Evolutionary conservation across 2,888 invertebrate species (phyloP).

Genomic region (Leptinotarsa haldemani): DNA sequence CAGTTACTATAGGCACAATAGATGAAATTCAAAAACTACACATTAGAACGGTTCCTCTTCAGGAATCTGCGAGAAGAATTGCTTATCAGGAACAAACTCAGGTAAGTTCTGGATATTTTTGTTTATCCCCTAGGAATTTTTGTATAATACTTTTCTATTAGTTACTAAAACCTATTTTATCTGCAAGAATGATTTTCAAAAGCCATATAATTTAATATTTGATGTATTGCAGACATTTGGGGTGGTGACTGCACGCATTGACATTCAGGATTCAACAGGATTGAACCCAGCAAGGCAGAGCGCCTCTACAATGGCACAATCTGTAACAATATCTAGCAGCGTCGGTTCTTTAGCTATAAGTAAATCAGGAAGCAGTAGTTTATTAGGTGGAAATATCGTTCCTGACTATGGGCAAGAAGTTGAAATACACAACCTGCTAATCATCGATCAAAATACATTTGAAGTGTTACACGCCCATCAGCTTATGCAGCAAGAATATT

Average conservation of each 20-base stretch:
- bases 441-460: conserved; percentile 97
- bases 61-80: conserved; percentile 94
- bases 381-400: conserved; percentile 55
- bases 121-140: background rate
- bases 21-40: conserved; percentile 99
- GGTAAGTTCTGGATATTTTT: conserved; percentile 61
- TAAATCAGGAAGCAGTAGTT: conserved; percentile 65
- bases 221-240: conserved; percentile 82
- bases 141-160: background rate
- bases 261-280: conserved; percentile 84
- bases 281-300: conserved; percentile 75
- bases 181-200: background rate
- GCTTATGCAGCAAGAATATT: conserved; percentile 90
- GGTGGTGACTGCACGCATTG: conserved; percentile 90
- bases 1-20: conserved; percentile 94
- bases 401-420: conserved; percentile 83
- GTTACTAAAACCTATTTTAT: background rate
- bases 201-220: no score
- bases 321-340: conserved; percentile 71
- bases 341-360: conserved; percentile 66
- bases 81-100: conserved; percentile 94
- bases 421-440: conserved; percentile 88
- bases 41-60: conserved; percentile 93
- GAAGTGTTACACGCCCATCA: conserved; percentile 97
- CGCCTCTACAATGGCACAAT: conserved; percentile 82